A percentile compares a stretch with the other conserved stretches of the same genome.
Evolutionary conservation across 2,888 invertebrate species (phyloP).

Genomic region (Diarsia brunnea): DNA sequence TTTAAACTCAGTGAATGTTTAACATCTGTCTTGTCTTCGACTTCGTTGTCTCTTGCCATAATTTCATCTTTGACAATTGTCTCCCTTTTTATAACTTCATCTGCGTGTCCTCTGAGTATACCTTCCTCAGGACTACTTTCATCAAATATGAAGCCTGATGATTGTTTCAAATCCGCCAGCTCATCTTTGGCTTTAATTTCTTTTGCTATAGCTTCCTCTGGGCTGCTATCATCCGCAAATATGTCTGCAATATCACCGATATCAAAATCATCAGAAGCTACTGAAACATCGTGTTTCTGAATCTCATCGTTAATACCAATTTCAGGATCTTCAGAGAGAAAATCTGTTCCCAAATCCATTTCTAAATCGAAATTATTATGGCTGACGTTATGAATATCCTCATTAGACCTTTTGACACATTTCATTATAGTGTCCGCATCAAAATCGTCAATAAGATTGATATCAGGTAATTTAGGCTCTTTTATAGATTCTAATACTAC

Average conservation of each 20-base stretch:
- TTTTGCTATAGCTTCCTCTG: slow-evolving; percentile 70
- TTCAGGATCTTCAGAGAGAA: slow-evolving; percentile 64
- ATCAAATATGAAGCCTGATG: slow-evolving; percentile 21
- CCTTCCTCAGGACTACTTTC: slow-evolving; percentile 51
- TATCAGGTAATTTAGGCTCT: slow-evolving; percentile 77
- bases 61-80: not conserved
- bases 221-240: slow-evolving; percentile 81
- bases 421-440: slow-evolving; percentile 73
- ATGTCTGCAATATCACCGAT: slow-evolving; percentile 80
- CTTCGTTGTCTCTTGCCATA: slow-evolving; percentile 41
- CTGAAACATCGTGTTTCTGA: slow-evolving; percentile 46
- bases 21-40: slow-evolving; percentile 48
- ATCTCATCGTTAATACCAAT: slow-evolving; percentile 37
- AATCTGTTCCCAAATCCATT: slow-evolving; percentile 78
- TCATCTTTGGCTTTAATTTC: slow-evolving; percentile 53
- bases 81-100: slow-evolving; percentile 21
- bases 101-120: slow-evolving; percentile 4
- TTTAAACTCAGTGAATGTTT: slow-evolving; percentile 15
- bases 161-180: not conserved
- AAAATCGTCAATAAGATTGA: slow-evolving; percentile 81
- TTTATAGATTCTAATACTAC: slow-evolving; percentile 68
- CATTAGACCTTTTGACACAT: slow-evolving; percentile 67
- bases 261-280: slow-evolving; percentile 79
- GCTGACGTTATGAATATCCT: slow-evolving; percentile 59
- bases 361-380: slow-evolving; percentile 61